Evolutionary conservation across 2,113 vertebrate genomes (phyloP), one percentile per base, ranked within the genome.

Genomic region (Pedionomus torquatus): DNA sequence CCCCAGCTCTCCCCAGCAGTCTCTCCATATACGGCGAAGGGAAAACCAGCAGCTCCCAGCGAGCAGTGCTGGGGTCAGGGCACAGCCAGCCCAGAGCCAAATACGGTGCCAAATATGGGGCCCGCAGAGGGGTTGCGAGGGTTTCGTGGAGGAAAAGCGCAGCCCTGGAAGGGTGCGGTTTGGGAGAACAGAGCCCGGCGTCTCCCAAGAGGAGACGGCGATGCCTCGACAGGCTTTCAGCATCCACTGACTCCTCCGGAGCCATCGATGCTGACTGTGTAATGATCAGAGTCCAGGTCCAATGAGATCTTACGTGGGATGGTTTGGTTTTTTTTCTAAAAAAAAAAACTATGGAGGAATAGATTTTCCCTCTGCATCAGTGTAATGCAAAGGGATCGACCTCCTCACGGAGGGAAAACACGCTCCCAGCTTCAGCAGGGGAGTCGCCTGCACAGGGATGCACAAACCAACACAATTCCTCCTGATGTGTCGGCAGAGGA

Each of bases 61-160:
- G 23, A 63, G 89, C 91, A 44, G 87, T 26, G 61, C 35, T 28
- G 31, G 44, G 92, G 94, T 51, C 91, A 74, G 72, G 33, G 46
- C 58, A 93, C 93, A 96, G 96, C 91, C 97, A 85, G 64, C 66
- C 14, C 0, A 18, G 70, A 84, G 97, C 99, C 98, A 98, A 99
- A 99, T 98, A 99, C 97, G 98, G 99, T 93, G 91, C 97, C 80
- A 54, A 54, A 54, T 17, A 54, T 30, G 52, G 33, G 28, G 26
- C 61, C 71, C 3, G 14, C 39, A 54, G 33, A 31, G 54, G 80
- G 68, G 20, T 5, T 1, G 58, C 0, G 3, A 26, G 54, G 60
- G 19, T 61, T 7, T n/a, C 1, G 8, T 2, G 15, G 0, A 37
- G 66, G 52, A 33, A 49, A 14, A 57, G 60, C 0, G 5, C 64